Evolutionary conservation across 2,797 vertebrate genomes (phyloP).

Genomic region (Falco rusticolus): DNA sequence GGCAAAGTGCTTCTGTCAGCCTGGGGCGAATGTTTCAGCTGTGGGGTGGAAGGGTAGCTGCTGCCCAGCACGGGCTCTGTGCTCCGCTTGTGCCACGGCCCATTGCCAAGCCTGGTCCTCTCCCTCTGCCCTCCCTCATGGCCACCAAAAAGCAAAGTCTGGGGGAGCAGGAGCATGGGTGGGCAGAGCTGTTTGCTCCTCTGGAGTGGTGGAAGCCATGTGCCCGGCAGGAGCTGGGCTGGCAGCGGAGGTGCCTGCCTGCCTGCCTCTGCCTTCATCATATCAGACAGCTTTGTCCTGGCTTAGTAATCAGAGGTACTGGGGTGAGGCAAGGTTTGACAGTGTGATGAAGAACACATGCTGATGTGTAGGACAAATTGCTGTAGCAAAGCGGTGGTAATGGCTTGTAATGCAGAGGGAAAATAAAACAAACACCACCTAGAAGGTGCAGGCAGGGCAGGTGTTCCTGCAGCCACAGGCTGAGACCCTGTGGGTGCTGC

Average conservation of each 20-base stretch:
- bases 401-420: not conserved
- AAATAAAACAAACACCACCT: not conserved
- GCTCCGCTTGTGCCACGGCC: fast-evolving
- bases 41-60: not conserved
- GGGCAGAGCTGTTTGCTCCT: not conserved
- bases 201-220: not conserved
- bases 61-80: fast-evolving
- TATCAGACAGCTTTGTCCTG: not conserved
- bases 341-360: fast-evolving
- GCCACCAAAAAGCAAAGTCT: fast-evolving
- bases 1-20: not conserved
- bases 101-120: fast-evolving
- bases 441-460: not conserved
- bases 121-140: fast-evolving
- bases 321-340: not conserved
- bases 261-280: not conserved
- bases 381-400: not conserved
- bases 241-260: not conserved
- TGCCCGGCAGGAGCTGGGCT: not conserved
- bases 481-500: not conserved
- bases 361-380: not conserved
- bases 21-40: not conserved
- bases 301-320: not conserved
- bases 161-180: not conserved
- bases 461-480: fast-evolving